A percentile compares a stretch with the other conserved stretches of the same genome.
These are phyloP conservation scores for Platorchestia sp. DNA, from an alignment of 1,140 invertebrate genomes.

Conservation along the genomic window DNA sequence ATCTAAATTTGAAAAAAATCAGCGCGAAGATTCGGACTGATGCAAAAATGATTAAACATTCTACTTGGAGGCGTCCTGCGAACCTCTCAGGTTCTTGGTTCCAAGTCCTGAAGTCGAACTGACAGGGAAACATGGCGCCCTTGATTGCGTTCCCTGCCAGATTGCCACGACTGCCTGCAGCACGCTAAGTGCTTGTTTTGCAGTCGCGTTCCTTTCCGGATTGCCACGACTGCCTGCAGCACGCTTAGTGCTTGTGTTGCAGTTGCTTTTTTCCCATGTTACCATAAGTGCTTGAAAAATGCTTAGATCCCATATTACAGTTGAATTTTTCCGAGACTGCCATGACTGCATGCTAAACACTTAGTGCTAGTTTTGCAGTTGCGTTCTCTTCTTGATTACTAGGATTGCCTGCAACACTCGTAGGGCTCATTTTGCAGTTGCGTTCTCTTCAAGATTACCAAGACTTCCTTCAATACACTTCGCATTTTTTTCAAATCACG, in stretches of 20 bases:
- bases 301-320: too few species aligned
- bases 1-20: neutral
- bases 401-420: too few species aligned
- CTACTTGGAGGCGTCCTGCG: neutral
- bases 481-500: too few species aligned
- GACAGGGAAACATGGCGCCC: conserved; percentile 34
- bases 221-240: neutral
- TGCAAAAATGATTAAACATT: neutral
- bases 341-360: too few species aligned
- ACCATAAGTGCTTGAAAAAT: too few species aligned
- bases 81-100: neutral
- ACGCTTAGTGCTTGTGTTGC: neutral
- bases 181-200: neutral
- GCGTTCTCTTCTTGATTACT: too few species aligned
- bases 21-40: neutral
- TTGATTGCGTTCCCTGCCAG: conserved; percentile 34
- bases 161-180: conserved; percentile 2
- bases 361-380: too few species aligned
- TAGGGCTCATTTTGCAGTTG: too few species aligned
- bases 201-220: neutral
- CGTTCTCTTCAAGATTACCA: too few species aligned
- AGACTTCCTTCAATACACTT: too few species aligned
- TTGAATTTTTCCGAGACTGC: too few species aligned
- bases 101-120: neutral
- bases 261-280: neutral